Base-by-base conservation (phyloP, 2,113 vertebrate species). In the Crotalus helleri region DNA sequence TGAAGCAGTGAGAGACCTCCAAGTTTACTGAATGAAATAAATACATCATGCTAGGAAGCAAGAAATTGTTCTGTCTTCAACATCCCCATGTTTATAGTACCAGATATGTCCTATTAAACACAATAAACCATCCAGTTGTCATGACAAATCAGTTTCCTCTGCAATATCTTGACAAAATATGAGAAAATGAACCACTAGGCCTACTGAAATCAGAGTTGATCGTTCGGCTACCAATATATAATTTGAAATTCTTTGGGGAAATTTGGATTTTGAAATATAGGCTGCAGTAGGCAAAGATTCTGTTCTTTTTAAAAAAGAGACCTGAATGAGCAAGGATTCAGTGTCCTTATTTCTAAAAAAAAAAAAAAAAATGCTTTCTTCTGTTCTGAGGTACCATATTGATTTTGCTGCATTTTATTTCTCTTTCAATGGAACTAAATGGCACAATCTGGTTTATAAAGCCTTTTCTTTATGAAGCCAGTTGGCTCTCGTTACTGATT, bases 1-100 rank as follows among this genome's bases (percentile, higher is more conserved):
- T 0, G 57, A 85, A 89, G 69, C 94, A 96, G 93, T 91, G 49
- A 93, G 92, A 88, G 95, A 93, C 86, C 90, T 95, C 87, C 94
- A 85, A 91, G 94, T 96, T 87, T 87, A 29, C 13, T 19, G 59
- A 49, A 13, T 29, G 13, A 90, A 61, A 90, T 90, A 89, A 46
- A 59, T 90, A 29, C 17, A 61, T 26, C 24, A 44, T 13, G 7
- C 19, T 19, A 81, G 74, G 33, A 44, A 44, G 74, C 74, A 81
- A 81, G 74, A 44, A 44, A 44, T 21, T 17, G 9, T 21, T 81
- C 74, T 81, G 33, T 44, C 33, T 44, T 81, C 33, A 81, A 44
- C 1, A 17, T 81, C 17, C 61, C 74, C 64, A 91, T 69, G 59
- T 26, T 0, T 1, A 39, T 58, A 58, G 61, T 86, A 87, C 49